Percentiles rank a stretch among this genome's conserved stretches.
These are phyloP conservation scores for Spatulosminthurus flaviceps DNA, from an alignment of 2,888 invertebrate genomes.

Conservation along the genomic window DNA sequence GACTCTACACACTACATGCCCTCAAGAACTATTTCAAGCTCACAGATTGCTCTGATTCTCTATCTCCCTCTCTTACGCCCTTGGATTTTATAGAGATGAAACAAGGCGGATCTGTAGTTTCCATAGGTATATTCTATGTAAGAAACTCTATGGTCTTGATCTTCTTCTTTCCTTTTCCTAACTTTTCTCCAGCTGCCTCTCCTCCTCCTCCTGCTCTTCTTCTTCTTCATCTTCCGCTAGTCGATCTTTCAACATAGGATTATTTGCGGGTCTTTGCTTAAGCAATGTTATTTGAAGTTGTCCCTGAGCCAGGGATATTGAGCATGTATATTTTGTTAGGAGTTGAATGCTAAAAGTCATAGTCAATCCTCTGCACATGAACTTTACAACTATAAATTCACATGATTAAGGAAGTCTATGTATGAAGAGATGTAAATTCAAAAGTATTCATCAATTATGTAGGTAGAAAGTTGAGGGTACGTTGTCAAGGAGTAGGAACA, in stretches of 20 bases:
- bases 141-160: background rate
- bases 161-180: conserved; percentile 6
- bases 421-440: conserved; percentile 45
- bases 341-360: background rate
- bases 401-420: conserved; percentile 40
- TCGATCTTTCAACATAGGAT: background rate
- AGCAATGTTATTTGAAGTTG: background rate
- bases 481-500: conserved; percentile 20
- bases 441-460: conserved; percentile 48
- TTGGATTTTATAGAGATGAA: conserved; percentile 15
- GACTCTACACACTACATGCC: conserved; percentile 51
- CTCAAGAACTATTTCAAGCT: conserved; percentile 50
- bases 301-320: background rate
- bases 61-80: conserved; percentile 20
- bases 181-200: conserved; percentile 12
- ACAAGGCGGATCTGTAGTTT: background rate
- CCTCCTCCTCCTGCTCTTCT: too few species aligned
- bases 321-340: background rate
- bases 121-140: background rate
- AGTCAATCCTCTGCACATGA: background rate
- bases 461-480: conserved; percentile 41
- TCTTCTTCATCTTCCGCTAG: background rate
- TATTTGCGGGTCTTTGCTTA: background rate
- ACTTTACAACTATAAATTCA: background rate
- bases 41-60: conserved; percentile 34